These are phyloP conservation scores for Leucoraja erinaceus DNA, from an alignment of 2,113 vertebrate species.

Conservation along the genomic window DNA sequence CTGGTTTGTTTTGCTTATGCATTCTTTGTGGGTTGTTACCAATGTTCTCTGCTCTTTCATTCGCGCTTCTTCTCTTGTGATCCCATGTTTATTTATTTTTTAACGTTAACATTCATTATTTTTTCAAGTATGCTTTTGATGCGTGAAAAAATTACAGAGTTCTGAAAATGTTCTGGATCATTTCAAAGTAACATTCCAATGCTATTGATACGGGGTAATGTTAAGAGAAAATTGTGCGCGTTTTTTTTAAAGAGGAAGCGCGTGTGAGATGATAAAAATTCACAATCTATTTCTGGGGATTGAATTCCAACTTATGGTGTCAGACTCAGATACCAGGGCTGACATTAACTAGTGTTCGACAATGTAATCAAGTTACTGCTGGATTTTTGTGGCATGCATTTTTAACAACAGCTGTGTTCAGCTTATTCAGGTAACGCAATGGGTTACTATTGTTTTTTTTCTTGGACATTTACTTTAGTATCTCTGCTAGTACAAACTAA, in stretches of 20 bases:
- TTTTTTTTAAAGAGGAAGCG: not conserved
- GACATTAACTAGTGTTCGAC: constrained; percentile 7
- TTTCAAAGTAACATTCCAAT: not conserved
- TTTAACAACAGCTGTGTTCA: constrained; percentile 19
- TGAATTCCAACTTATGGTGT: not conserved
- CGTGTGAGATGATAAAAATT: not conserved
- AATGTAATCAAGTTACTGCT: not conserved
- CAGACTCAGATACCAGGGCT: not conserved
- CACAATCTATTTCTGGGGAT: constrained; percentile 16
- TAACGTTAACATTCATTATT: not conserved
- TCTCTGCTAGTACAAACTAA: not conserved
- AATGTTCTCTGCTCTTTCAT: not conserved
- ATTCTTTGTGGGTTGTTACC: not conserved
- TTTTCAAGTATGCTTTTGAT: not conserved
- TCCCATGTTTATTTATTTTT: not conserved
- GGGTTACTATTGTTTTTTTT: not conserved
- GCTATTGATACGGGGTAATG: not conserved
- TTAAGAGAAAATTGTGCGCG: not conserved
- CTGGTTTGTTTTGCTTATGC: not conserved
- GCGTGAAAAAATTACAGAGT: not conserved
- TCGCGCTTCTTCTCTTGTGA: not conserved
- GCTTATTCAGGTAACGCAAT: constrained; percentile 4
- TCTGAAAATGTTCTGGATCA: not conserved
- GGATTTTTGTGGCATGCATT: not conserved
- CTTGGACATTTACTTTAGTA: not conserved